phyloP scores from a whole-genome alignment of 2,113 vertebrate species.

The Halichoeres trimaculatus region DNA sequence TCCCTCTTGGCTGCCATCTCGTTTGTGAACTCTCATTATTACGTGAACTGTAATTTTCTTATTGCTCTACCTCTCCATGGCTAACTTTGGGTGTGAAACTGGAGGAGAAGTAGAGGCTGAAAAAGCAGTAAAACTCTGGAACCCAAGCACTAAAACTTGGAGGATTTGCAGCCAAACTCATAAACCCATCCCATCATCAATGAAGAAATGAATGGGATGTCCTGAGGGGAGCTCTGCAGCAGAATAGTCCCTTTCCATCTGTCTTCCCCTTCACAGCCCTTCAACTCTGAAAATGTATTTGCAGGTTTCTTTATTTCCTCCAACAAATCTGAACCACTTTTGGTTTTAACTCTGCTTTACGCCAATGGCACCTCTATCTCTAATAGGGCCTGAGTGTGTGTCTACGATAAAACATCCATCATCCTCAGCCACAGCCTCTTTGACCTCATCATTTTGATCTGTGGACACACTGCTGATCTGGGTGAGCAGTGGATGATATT shows the following conservation, averaged over 20 bases:
- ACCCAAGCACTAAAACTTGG: conserved; percentile 15
- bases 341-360: conserved; percentile 13
- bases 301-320: conserved; percentile 1
- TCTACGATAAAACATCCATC: background rate
- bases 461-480: conserved; percentile 41
- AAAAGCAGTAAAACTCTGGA: conserved; percentile 41
- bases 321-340: background rate
- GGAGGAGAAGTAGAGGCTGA: conserved; percentile 19
- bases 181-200: conserved; percentile 60
- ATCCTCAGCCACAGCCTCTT: conserved; percentile 6
- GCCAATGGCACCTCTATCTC: background rate
- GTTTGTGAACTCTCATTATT: background rate
- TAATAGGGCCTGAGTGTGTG: background rate
- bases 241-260: conserved; percentile 45
- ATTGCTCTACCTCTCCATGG: background rate
- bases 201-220: conserved; percentile 56
- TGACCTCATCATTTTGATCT: conserved; percentile 47
- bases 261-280: conserved; percentile 36
- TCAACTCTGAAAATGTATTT: conserved; percentile 29
- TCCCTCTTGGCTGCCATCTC: background rate
- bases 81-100: background rate
- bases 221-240: conserved; percentile 54
- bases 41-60: conserved; percentile 8
- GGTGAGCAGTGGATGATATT: conserved; percentile 54
- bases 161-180: conserved; percentile 59